These are phyloP conservation scores for Lophura nycthemera DNA, from an alignment of 2,113 vertebrate species.

Conservation along the genomic window DNA sequence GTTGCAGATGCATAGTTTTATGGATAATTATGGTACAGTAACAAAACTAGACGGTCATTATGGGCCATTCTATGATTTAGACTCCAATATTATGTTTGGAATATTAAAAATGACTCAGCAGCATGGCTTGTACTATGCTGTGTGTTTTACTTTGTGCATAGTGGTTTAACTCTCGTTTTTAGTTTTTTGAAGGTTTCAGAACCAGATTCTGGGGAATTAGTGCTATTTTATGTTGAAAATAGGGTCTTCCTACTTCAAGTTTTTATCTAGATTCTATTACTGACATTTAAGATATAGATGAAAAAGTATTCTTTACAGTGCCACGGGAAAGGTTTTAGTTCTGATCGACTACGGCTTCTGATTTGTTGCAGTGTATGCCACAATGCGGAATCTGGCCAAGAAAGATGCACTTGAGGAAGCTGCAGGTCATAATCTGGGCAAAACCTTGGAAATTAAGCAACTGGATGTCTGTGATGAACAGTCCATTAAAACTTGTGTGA, in stretches of 20 bases:
- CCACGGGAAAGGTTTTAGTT: background rate
- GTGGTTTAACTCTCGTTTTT: background rate
- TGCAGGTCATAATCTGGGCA: constrained; percentile 79
- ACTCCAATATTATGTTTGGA: background rate
- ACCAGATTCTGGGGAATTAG: background rate
- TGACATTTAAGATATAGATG: background rate
- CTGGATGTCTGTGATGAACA: constrained; percentile 85
- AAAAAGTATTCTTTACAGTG: background rate
- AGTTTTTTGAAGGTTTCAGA: background rate
- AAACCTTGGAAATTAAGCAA: constrained; percentile 85
- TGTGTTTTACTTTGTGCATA: background rate
- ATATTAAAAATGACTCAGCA: background rate
- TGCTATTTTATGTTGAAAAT: background rate
- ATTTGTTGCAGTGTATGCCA: constrained; percentile 82
- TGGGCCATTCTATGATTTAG: background rate
- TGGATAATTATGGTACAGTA: background rate
- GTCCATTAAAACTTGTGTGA: constrained; percentile 85
- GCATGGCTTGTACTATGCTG: background rate
- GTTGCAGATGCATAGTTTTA: background rate
- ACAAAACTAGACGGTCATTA: background rate
- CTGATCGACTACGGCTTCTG: background rate
- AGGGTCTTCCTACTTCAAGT: background rate
- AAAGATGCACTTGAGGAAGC: constrained; percentile 76
- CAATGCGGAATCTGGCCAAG: constrained; percentile 85
- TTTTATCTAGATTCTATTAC: background rate